Evolutionary conservation across 2,113 vertebrate species (phyloP).

Genomic region (Xyliphius kryptos): DNA sequence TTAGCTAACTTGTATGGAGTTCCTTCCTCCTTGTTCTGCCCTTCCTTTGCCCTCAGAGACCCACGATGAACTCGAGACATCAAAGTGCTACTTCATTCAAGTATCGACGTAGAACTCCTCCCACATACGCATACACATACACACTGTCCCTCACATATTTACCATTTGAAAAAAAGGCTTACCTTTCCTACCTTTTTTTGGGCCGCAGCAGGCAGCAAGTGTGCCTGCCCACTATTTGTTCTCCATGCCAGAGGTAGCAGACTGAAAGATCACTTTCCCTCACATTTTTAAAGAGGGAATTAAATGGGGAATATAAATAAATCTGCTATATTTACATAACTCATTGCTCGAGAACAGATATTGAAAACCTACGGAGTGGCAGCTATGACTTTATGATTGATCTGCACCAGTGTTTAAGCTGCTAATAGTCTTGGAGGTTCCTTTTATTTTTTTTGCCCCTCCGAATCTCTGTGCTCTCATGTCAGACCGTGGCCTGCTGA

Average conservation of each 20-base stretch:
- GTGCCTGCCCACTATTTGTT: constrained; percentile 50
- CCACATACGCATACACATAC: constrained; percentile 31
- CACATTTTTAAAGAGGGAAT: constrained; percentile 74
- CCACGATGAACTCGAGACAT: constrained; percentile 53
- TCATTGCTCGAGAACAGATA: constrained; percentile 22
- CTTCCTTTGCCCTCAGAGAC: constrained; percentile 46
- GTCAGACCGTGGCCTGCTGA: constrained; percentile 58
- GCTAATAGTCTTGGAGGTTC: constrained; percentile 3
- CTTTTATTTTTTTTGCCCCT: constrained; percentile 23
- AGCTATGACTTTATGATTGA: constrained; percentile 15
- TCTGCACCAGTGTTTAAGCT: constrained; percentile 17
- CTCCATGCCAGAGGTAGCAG: constrained; percentile 55
- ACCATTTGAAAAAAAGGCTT: constrained; percentile 55
- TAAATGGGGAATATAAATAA: constrained; percentile 60
- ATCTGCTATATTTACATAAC: constrained; percentile 54
- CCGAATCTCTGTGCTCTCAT: constrained; percentile 23
- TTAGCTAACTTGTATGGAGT: constrained; percentile 42
- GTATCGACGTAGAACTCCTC: constrained; percentile 42
- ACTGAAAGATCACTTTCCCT: constrained; percentile 64
- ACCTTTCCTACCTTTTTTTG: constrained; percentile 55
- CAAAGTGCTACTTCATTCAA: constrained; percentile 56
- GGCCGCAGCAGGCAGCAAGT: constrained; percentile 43
- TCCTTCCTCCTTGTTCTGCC: constrained; percentile 33
- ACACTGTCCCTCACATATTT: constrained; percentile 47
- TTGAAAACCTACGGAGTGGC: constrained; percentile 3